A percentile compares a stretch with the other conserved stretches of the same genome.
phyloP scores from a whole-genome alignment of 2,888 invertebrate genomes.

The Nomada fabriciana region DNA sequence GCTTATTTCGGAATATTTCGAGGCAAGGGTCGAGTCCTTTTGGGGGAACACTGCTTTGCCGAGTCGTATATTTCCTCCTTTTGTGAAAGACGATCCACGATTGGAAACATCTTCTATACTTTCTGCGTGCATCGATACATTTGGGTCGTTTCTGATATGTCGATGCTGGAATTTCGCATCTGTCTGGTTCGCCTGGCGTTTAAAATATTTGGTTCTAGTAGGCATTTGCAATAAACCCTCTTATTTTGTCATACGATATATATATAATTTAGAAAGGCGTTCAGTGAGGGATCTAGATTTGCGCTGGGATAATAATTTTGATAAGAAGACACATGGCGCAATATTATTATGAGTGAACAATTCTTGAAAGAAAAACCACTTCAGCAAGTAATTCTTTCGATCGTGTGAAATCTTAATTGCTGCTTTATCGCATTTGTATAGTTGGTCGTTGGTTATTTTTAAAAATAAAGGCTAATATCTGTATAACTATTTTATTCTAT shows the following conservation, averaged over 20 bases:
- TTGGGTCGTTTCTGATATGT: not conserved
- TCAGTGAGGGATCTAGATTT: not conserved
- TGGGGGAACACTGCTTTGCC: not conserved
- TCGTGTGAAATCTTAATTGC: not conserved
- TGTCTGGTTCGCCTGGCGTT: slow-evolving; percentile 28
- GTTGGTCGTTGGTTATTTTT: too few relatives aligned
- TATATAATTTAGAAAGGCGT: slow-evolving; percentile 16
- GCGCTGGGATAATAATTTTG: slow-evolving; percentile 11
- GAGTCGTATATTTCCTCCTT: not conserved
- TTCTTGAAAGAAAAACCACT: not conserved
- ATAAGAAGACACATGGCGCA: not conserved
- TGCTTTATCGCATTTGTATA: too few relatives aligned
- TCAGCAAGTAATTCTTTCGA: not conserved
- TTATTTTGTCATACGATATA: slow-evolving; percentile 9
- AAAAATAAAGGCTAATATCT: too few relatives aligned
- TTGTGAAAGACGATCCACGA: not conserved
- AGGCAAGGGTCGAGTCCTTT: not conserved
- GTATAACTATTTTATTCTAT: too few relatives aligned
- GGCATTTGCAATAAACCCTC: not conserved
- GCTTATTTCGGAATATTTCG: slow-evolving; percentile 20
- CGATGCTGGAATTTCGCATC: not conserved
- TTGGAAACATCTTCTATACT: not conserved
- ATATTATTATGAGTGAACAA: not conserved
- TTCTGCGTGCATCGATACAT: too few relatives aligned
- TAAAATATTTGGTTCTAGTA: slow-evolving; percentile 4